phyloP scores from a whole-genome alignment of 2,888 invertebrate genomes.

The Phrixothrix hirtus region DNA sequence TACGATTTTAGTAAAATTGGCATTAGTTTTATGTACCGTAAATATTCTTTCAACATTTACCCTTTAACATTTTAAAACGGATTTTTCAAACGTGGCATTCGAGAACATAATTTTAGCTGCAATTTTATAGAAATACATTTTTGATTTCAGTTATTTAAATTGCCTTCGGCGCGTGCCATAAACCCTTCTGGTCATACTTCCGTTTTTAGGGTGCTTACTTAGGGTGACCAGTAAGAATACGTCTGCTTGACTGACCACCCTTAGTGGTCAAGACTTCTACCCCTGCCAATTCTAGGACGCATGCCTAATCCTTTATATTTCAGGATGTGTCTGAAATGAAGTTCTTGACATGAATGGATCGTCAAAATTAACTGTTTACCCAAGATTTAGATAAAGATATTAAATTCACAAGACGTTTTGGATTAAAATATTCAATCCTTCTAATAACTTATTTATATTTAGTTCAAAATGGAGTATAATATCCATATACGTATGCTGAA shows the following conservation, averaged over 20 bases:
- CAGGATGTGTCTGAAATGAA: background rate
- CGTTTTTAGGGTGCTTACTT: constrained; percentile 31
- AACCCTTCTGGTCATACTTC: constrained; percentile 21
- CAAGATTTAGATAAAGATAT: background rate
- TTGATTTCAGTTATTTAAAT: constrained; percentile 15
- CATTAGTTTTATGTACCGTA: constrained; percentile 45
- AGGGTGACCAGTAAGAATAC: constrained; percentile 43
- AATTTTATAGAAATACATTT: too few relatives aligned
- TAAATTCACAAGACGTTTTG: too few relatives aligned
- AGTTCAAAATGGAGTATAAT: too few relatives aligned
- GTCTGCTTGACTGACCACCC: constrained; percentile 52
- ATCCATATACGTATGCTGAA: too few relatives aligned
- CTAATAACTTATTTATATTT: too few relatives aligned
- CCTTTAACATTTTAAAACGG: constrained; percentile 1
- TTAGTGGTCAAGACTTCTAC: constrained; percentile 44
- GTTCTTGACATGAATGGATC: background rate
- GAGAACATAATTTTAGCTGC: too few relatives aligned
- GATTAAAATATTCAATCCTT: too few relatives aligned
- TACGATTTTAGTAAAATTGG: constrained; percentile 41
- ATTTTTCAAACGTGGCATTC: too few relatives aligned
- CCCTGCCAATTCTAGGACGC: constrained; percentile 21
- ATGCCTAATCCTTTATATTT: constrained; percentile 3
- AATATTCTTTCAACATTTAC: constrained; percentile 27
- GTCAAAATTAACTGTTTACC: background rate
- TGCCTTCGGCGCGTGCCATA: constrained; percentile 22